Base-by-base conservation (phyloP, 2,113 vertebrate species). In the Ptilonorhynchus violaceus region DNA sequence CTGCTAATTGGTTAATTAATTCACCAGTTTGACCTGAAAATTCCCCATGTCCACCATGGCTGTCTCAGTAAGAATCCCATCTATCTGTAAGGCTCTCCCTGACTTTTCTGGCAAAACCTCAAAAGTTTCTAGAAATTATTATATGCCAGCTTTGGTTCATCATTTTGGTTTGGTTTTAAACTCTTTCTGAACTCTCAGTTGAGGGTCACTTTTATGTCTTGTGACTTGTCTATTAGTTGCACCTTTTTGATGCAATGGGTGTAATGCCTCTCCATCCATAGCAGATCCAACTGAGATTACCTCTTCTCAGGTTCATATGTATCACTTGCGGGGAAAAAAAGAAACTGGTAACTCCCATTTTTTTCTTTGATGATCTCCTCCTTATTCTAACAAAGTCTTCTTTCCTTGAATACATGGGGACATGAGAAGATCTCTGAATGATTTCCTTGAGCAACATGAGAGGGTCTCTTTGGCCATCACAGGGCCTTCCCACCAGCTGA, bases 21-120 rank as follows among this genome's bases (percentile, higher is more conserved):
- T 80, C 18, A 58, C 31, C 6, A 16, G 46, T 86, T 41, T 82
- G 46, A 52, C 3, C 30, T 14, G 22, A 74, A 88, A 82, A 35
- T 75, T 75, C 27, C 5, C 4, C 3, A 7, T 27, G 22, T 60
- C 19, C 69, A 8, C 35, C 1, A 0, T 60, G 17, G 8, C 16
- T 78, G 4, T 64, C 60, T 50, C 39, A 82, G 2, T 41, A 66
- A 78, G 15, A 56, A 66, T 17, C 24, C 4, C 13, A 47, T 37
- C 27, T 72, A 20, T 67, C n/a, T 81, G 11, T 24, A 27, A 73
- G 31, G 12, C 10, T 44, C 15, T 41, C 28, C 19, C 30, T 88
- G 49, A 46, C 4, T n/a, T 59, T 44, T 69, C 52, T 37, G 14
- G 27, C n/a, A 77, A 85, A 39, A 78, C 11, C 1, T 15, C 7